Base-by-base conservation (phyloP, 2,113 vertebrate species). In the Chelonoidis abingdonii region DNA sequence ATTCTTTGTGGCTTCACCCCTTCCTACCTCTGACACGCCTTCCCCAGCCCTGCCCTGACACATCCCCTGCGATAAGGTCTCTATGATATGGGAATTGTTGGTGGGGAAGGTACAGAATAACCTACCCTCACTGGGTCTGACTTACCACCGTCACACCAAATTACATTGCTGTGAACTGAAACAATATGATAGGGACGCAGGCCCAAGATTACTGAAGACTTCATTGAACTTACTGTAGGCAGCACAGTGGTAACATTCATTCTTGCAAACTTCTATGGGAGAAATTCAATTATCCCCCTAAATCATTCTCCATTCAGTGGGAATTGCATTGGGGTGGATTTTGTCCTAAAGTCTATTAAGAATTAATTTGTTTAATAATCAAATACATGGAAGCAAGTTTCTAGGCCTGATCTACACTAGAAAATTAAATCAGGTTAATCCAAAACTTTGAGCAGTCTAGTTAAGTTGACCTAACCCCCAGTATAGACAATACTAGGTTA, bases 21-120 rank as follows among this genome's bases (percentile, higher is more conserved):
- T 31, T 69, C 35, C 75, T n/a, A 9, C 6, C 1, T 1, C 79
- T 82, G 84, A 8, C 10, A 9, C 2, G 22, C 38, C 38, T 82
- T 52, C 1, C 50, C 0, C 8, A 2, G 52, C 5, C 7, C 65
- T 84, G 31, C 9, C 1, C 38, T 53, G 4, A 16, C 6, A 10
- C 25, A 82, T 29, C 38, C 35, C 25, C 17, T 54, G 41, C 17
- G 49, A 29, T 4, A 29, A 62, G 7, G 35, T 83, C 3, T 87
- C 2, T 27, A 50, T 13, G 6, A 83, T 25, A 8, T 59, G 50
- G 4, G 41, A 29, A 41, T 78, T 78, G 22, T 78, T 44, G 44
- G 19, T 84, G 27, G 7, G 41, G 16, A 47, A 19, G 29, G 53
- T 17, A 29, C 44, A 17, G 27, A 38, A 12, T 35, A 29, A 83